phyloP scores from a whole-genome alignment of 2,888 invertebrate genomes.

The Dryadula phaetusa region DNA sequence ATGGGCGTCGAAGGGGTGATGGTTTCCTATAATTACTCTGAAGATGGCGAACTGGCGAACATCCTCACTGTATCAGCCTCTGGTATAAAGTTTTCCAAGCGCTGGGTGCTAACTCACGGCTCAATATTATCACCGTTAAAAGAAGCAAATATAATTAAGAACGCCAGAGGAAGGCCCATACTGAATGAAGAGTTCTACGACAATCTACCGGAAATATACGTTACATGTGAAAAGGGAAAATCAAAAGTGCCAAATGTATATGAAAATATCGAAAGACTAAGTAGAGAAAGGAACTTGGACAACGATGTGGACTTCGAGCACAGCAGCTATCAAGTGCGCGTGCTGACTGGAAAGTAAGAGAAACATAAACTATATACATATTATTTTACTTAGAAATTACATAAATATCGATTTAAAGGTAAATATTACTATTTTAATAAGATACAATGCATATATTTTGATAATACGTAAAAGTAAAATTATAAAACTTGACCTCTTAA shows the following conservation, averaged over 20 bases:
- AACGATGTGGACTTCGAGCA: constrained; percentile 65
- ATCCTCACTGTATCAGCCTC: constrained; percentile 80
- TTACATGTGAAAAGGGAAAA: constrained; percentile 69
- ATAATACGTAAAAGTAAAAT: too few relatives aligned
- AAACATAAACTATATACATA: not conserved
- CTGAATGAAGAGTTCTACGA: constrained; percentile 74
- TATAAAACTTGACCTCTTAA: too few relatives aligned
- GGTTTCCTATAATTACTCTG: constrained; percentile 77
- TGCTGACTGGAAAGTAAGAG: constrained; percentile 71
- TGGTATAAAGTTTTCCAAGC: constrained; percentile 78
- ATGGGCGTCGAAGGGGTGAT: constrained; percentile 80
- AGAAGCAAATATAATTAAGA: constrained; percentile 68
- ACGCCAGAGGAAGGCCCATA: constrained; percentile 70
- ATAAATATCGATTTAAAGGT: too few relatives aligned
- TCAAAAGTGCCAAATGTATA: constrained; percentile 57
- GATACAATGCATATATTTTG: too few relatives aligned
- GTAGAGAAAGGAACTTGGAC: constrained; percentile 61
- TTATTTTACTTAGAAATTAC: too few relatives aligned
- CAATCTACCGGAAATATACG: constrained; percentile 74
- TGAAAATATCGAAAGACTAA: constrained; percentile 66
- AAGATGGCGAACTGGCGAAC: constrained; percentile 72
- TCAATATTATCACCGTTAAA: constrained; percentile 76
- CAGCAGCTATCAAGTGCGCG: constrained; percentile 72
- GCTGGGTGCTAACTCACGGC: constrained; percentile 83
- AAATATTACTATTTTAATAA: too few relatives aligned